Evolutionary conservation across 2,888 invertebrate species (phyloP).

Genomic region (Agriotes lineatus): DNA sequence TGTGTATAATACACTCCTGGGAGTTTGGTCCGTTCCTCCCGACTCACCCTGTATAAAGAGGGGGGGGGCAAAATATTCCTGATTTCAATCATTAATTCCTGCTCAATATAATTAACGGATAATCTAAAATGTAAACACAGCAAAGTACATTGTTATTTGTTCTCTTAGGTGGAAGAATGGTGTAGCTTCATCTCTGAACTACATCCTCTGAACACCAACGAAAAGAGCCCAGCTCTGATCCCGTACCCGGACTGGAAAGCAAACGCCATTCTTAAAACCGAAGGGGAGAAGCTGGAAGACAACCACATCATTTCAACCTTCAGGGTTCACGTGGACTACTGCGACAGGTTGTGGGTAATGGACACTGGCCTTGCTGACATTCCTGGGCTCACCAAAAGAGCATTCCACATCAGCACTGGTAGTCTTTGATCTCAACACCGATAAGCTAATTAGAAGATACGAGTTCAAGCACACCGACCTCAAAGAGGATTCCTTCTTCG

Average conservation of each 20-base stretch:
- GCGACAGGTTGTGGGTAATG: constrained; percentile 86
- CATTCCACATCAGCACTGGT: constrained; percentile 75
- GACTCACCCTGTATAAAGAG: too few relatives aligned
- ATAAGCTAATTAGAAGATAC: constrained; percentile 77
- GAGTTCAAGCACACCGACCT: constrained; percentile 76
- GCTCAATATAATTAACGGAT: too few relatives aligned
- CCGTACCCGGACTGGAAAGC: constrained; percentile 85
- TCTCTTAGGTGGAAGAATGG: constrained; percentile 73
- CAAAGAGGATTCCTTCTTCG: constrained; percentile 83
- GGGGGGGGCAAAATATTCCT: too few relatives aligned
- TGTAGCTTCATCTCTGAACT: constrained; percentile 78
- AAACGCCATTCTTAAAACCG: constrained; percentile 79
- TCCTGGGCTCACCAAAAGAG: constrained; percentile 74
- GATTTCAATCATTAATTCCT: too few relatives aligned
- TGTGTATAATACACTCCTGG: too few relatives aligned
- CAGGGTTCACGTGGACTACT: constrained; percentile 79
- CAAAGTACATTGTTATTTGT: too few relatives aligned
- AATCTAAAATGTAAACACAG: too few relatives aligned
- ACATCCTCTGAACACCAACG: constrained; percentile 70
- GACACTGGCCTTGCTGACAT: constrained; percentile 85
- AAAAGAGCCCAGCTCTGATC: constrained; percentile 78
- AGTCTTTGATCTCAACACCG: constrained; percentile 82
- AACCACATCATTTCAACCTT: constrained; percentile 79
- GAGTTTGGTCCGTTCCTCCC: too few relatives aligned
- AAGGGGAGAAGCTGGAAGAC: constrained; percentile 63